A percentile compares a stretch with the other conserved stretches of the same genome.
Evolutionary conservation across 2,797 vertebrate species (phyloP).

Genomic region (Clangula hyemalis): DNA sequence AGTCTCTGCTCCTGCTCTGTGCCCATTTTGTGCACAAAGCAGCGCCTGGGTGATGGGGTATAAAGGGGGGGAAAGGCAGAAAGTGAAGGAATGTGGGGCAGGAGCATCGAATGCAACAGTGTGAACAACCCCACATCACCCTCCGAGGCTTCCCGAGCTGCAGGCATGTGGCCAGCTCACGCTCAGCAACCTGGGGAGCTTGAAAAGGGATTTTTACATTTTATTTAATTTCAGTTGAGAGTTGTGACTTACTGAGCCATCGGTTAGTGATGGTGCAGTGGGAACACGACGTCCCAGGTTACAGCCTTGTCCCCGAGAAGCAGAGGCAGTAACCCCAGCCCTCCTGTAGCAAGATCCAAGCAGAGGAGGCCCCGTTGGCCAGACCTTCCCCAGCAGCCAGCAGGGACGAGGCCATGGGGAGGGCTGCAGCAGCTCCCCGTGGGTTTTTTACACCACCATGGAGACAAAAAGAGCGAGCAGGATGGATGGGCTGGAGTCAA

Average conservation of each 20-base stretch:
- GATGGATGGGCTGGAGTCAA: neutral
- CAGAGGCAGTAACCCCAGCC: no score
- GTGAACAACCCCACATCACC: neutral
- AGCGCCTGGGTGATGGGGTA: neutral
- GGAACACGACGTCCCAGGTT: neutral
- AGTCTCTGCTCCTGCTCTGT: neutral
- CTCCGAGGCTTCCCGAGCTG: neutral
- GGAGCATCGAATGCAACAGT: neutral
- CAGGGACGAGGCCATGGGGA: neutral
- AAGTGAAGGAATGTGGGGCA: neutral
- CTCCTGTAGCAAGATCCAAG: no score
- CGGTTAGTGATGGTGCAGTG: neutral
- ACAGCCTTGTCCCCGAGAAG: neutral
- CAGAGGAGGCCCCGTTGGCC: no score
- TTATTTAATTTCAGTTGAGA: neutral
- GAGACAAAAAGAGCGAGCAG: neutral
- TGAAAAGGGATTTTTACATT: neutral
- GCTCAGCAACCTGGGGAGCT: neutral
- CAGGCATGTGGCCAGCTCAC: neutral
- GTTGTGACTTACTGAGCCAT: neutral
- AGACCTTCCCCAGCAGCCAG: neutral
- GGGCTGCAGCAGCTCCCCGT: neutral
- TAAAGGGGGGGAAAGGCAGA: neutral
- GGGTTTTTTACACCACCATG: neutral
- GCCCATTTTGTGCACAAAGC: neutral